Evolutionary conservation across 2,888 invertebrate genomes (phyloP), one percentile per base, ranked within the genome.

Genomic region (Eurytoma adleriae): DNA sequence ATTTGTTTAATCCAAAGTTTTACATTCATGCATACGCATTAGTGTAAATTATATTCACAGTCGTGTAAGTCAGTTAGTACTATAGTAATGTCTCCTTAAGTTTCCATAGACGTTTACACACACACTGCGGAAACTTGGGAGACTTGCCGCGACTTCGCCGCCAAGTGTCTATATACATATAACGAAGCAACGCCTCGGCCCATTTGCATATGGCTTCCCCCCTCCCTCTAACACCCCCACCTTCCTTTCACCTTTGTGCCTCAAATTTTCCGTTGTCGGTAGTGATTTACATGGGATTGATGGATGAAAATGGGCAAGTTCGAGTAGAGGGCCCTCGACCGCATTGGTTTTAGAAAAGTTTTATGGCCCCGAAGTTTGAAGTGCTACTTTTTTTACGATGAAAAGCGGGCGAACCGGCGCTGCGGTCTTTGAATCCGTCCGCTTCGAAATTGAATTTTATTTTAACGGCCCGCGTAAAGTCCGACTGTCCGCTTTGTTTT

Each of bases 221-320:
- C n/a, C 24, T 7, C 16, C 59, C 16, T 4, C 18, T 16, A 24
- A 1, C 67, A 52, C 4, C 16, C 74, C 7, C 40, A 40, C 5
- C 40, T 40, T 40, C 40, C 5, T 40, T 40, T 40, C 4, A 40
- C 7, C 40, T 40, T 40, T 40, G 40, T 4, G 13, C n/a, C 59
- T 61, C 68, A 62, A 74, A 74, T 74, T 74, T 66, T 48, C 57
- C 50, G 66, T 66, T 66, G 59, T 62, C 67, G 67, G 57, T 18
- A 27, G 59, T 18, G 30, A 68, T 79, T 74, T 79, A 70, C 79
- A 74, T 74, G 13, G 64, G 64, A 78, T 70, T 79, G 79, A 79
- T 74, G 74, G 79, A 79, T 79, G 74, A 66, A 79, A 79, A 79
- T 66, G 27, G 74, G 27, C 59, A 74, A 79, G 74, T 79, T 79